phyloP scores from a whole-genome alignment of 2,797 vertebrate species.

The Parotocinclus haroldoi region DNA sequence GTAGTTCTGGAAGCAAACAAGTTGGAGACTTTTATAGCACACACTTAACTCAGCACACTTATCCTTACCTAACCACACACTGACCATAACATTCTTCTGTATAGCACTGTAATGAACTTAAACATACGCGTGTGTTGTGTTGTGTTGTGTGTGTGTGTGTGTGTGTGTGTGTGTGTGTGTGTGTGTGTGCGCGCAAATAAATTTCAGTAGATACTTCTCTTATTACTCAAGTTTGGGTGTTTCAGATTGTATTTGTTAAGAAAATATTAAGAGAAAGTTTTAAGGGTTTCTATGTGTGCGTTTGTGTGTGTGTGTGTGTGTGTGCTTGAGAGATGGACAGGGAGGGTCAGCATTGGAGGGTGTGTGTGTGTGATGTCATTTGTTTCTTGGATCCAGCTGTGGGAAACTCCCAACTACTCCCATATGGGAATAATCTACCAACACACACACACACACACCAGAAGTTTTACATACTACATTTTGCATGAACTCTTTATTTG shows the following conservation, averaged over 20 bases:
- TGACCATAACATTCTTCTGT: neutral
- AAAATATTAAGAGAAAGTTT: neutral
- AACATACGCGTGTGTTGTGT: neutral
- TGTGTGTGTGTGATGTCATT: slow-evolving; percentile 33
- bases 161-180: slow-evolving; percentile 2
- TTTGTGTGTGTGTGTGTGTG: slow-evolving; percentile 15
- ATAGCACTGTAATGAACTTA: neutral
- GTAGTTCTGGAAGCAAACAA: too few species aligned
- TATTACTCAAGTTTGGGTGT: slow-evolving; percentile 9
- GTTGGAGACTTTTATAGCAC: neutral
- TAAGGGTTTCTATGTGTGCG: too few species aligned
- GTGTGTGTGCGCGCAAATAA: slow-evolving; percentile 21
- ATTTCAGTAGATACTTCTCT: slow-evolving; percentile 67
- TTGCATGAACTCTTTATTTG: too few species aligned
- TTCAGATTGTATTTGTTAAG: slow-evolving; percentile 6
- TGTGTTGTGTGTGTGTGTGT: neutral
- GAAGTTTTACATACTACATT: too few species aligned
- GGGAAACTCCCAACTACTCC: slow-evolving; percentile 69
- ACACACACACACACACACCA: too few species aligned
- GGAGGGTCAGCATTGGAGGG: slow-evolving; percentile 9
- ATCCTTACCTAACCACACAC: neutral
- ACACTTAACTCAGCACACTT: neutral
- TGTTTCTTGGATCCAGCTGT: slow-evolving; percentile 61
- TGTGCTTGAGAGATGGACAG: neutral
- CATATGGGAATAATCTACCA: slow-evolving; percentile 69